Conservation (phyloP, 2,113 vertebrate genomes). For the Orcinus orca region DNA sequence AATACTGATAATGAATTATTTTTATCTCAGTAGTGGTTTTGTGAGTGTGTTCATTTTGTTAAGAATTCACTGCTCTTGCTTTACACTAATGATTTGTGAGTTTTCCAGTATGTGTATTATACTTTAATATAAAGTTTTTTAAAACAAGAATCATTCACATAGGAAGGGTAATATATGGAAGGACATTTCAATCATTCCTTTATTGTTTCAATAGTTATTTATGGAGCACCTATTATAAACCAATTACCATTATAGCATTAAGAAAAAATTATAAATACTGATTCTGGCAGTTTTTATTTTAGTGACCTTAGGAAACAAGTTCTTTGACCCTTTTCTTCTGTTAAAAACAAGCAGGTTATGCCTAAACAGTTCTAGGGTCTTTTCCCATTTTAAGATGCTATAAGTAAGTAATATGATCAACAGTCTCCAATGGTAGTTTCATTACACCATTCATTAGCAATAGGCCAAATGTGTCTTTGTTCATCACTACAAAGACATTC, state of each 20-base stretch:
- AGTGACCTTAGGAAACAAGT: not conserved
- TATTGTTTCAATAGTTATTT: slow-evolving; percentile 3
- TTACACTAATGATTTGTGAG: not conserved
- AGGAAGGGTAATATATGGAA: not conserved
- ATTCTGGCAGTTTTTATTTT: not conserved
- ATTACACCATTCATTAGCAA: not conserved
- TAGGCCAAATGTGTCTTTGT: not conserved
- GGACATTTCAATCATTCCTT: not conserved
- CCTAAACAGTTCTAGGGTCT: not conserved
- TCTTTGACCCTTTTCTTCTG: not conserved
- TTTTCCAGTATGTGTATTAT: not conserved
- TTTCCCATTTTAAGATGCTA: not conserved
- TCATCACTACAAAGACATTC: not conserved
- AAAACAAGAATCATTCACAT: not conserved
- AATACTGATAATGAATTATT: not conserved
- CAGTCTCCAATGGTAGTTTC: not conserved
- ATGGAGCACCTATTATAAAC: not conserved
- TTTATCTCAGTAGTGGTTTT: not conserved
- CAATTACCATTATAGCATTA: not conserved
- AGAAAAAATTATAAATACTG: not conserved
- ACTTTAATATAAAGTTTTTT: not conserved
- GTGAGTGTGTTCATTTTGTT: not conserved
- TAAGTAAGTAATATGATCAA: not conserved
- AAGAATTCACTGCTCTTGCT: not conserved
- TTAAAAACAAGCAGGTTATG: not conserved